Base-by-base conservation (phyloP, 2,888 invertebrate genomes). In the Oasisia sp. region DNA sequence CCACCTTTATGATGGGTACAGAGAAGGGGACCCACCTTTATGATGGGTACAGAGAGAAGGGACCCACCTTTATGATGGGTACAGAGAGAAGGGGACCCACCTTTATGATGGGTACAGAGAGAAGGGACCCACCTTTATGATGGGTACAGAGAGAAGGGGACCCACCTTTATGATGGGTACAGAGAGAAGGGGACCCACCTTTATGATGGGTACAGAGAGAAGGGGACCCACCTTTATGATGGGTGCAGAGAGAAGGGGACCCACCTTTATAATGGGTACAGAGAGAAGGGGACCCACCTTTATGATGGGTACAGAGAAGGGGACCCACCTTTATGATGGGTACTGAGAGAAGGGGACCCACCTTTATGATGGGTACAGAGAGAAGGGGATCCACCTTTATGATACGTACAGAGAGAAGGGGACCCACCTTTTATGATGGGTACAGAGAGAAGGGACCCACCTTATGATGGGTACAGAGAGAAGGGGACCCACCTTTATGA, bases 261-360 rank as follows among this genome's bases (percentile, higher is more conserved):
- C 96, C 96, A 98, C 98, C 97, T 99, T 99, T 96, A 99, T 99
- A 95, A 99, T 98, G 95, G 99, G 98, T 93, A 99, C 99, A 89
- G 89, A 32, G 89, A 32, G 32, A 50, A 38, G n/a, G 38, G n/a
- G 58, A 92, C 95, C 96, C 96, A 98, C 98, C 97, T 99, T 99
- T 96, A 99, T 99, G 95, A 99, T 98, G 95, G 99, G 98, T 93
- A 99, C 99, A n/a, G n/a, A n/a, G n/a, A n/a, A n/a, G n/a, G n/a
- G n/a, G n/a, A n/a, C n/a, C n/a, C n/a, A n/a, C n/a, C n/a, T n/a
- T n/a, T n/a, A n/a, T n/a, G n/a, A n/a, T n/a, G n/a, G n/a, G 32
- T 9, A 89, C 89, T 12, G 89, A 32, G 89, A 32, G 32, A 50
- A 38, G n/a, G 38, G n/a, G 58, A 92, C 95, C 96, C 96, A 98